phyloP scores from a whole-genome alignment of 2,113 vertebrate species.

The Cyphomyrus discorhynchus region DNA sequence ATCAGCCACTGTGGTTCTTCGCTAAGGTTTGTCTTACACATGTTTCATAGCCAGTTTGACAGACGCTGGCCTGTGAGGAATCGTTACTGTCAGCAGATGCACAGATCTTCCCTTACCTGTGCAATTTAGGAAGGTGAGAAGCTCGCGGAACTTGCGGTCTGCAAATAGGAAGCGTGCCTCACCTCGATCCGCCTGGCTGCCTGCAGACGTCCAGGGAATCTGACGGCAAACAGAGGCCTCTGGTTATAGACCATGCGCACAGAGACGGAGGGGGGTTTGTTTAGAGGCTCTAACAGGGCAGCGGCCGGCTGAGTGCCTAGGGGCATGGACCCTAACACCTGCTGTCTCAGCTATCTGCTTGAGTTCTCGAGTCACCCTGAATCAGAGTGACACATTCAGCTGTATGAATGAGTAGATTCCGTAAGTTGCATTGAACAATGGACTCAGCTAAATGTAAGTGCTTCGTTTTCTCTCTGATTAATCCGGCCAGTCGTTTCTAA shows the following conservation, averaged over 20 bases:
- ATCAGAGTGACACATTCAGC: neutral
- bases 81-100: neutral
- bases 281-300: neutral
- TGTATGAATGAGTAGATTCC: neutral
- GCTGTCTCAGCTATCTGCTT: neutral
- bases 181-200: neutral
- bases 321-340: neutral
- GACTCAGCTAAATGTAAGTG: neutral
- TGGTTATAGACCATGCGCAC: neutral
- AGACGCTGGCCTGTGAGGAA: neutral
- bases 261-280: neutral
- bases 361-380: neutral
- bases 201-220: neutral
- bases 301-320: neutral
- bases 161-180: neutral
- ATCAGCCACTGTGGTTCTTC: neutral
- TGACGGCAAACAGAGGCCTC: neutral
- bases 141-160: neutral
- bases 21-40: slow-evolving; percentile 6
- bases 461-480: neutral
- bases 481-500: neutral
- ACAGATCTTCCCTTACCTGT: neutral
- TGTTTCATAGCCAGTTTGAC: neutral
- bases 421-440: neutral
- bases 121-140: neutral